Evolutionary conservation across 2,113 vertebrate genomes (phyloP), one percentile per base, ranked within the genome.

Genomic region (Bombycilla garrulus): DNA sequence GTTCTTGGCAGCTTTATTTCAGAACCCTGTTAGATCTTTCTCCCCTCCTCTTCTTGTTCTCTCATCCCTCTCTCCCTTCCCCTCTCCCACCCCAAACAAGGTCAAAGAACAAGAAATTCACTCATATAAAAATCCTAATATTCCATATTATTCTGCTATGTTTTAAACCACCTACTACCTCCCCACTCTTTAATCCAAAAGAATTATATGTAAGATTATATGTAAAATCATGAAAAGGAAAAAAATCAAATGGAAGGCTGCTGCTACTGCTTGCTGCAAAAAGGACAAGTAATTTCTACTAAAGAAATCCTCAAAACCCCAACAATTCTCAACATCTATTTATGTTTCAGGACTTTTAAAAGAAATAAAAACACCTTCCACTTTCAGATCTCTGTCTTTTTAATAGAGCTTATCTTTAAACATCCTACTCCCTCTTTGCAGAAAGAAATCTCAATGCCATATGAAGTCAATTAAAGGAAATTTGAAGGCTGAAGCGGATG

Each of bases 391-490:
- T 91, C 26, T 47, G 88, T 35, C 35, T 83, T 93, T 71, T 92
- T 86, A 88, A 65, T 8, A 86, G 71, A 90, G 62, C 29, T 95
- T 50, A 80, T 94, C 45, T 88, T 93, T 67, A 90, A 86, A 57
- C 79, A 88, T 56, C 44, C 72, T 90, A 90, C 66, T 96, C 73
- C 65, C 56, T 54, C 82, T 54, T 76, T 81, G 56, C 51, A 57
- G 69, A 88, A 95, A 78, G 80, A 94, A 91, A 90, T 90, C 72
- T 76, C 81, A 81, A 79, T 91, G 78, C 81, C 95, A 94, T 96
- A 94, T 90, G 95, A 97, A 96, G 90, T 92, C 94, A 97, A 95
- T 96, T 96, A 97, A 94, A 90, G 78, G 94, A 94, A 96, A 95
- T 93, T 91, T 88, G 90, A 96, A 72, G 92, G 86, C 83, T 96